Evolutionary conservation across 2,888 invertebrate species (phyloP).

Genomic region (Aphelenchoides bicaudatus): DNA sequence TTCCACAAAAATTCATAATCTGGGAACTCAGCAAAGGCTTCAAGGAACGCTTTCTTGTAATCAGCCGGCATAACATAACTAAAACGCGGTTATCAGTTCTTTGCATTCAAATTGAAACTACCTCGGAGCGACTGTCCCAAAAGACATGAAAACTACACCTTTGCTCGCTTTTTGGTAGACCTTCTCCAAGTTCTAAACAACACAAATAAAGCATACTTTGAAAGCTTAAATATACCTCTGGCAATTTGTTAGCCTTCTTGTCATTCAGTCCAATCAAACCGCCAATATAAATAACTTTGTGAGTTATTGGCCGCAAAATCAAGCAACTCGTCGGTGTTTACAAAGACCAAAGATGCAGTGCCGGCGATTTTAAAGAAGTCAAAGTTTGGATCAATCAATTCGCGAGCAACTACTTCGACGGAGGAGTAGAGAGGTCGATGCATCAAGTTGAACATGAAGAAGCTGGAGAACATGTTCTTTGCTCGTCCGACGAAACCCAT

Average conservation of each 20-base stretch:
- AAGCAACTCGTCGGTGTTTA: background rate
- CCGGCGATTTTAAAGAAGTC: background rate
- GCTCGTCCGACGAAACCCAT: constrained; percentile 1
- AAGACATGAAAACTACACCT: constrained; percentile 8
- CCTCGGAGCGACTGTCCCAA: background rate
- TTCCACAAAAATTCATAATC: constrained; percentile 12
- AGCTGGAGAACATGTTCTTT: background rate
- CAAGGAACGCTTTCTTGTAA: constrained; percentile 1
- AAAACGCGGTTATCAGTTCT: too few species aligned
- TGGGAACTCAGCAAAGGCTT: constrained; percentile 2
- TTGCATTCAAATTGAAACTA: too few species aligned
- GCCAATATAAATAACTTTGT: constrained; percentile 32
- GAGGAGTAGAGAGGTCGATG: background rate
- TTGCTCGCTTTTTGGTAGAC: background rate
- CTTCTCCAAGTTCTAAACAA: too few species aligned
- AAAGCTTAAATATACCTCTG: constrained; percentile 9
- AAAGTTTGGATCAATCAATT: background rate
- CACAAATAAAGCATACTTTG: too few species aligned
- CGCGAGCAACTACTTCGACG: background rate
- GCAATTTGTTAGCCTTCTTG: background rate
- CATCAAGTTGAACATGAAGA: background rate
- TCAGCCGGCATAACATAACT: background rate
- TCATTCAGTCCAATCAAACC: constrained; percentile 25
- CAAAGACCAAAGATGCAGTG: background rate
- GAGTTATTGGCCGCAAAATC: constrained; percentile 33